Evolutionary conservation across 2,113 vertebrate species (phyloP).

Genomic region (Plecotus auritus): DNA sequence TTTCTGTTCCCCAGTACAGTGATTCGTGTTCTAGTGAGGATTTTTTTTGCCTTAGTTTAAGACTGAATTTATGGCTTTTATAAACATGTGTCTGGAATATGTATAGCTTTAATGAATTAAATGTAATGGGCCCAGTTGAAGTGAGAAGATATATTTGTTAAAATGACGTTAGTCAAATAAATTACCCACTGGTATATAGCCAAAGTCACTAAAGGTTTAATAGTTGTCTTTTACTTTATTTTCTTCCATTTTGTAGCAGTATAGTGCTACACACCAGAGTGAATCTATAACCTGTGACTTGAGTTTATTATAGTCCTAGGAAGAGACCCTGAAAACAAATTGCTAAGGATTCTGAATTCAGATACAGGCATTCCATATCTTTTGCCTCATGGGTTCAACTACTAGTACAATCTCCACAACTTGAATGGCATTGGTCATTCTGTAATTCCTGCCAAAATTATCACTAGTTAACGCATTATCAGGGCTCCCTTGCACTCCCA

Average conservation of each 20-base stretch:
- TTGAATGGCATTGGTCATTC: not conserved
- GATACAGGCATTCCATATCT: not conserved
- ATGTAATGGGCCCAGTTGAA: constrained; percentile 12
- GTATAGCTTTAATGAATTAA: constrained; percentile 44
- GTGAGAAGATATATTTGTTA: constrained; percentile 32
- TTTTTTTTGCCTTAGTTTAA: constrained; percentile 15
- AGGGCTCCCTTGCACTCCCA: not conserved
- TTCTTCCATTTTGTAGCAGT: not conserved
- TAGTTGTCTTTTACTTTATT: constrained; percentile 35
- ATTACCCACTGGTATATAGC: constrained; percentile 28
- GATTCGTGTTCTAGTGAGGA: not conserved
- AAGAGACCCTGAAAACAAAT: constrained; percentile 11
- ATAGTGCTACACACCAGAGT: not conserved
- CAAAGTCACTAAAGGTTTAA: constrained; percentile 13
- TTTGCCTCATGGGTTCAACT: not conserved
- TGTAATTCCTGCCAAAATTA: not conserved
- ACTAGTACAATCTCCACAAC: not conserved
- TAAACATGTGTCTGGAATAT: constrained; percentile 26
- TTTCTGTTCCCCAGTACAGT: constrained; percentile 42
- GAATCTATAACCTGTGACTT: not conserved
- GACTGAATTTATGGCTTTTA: constrained; percentile 24
- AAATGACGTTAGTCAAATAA: constrained; percentile 35
- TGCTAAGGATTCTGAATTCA: constrained; percentile 31
- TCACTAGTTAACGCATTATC: not conserved
- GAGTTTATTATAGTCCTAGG: not conserved